Conservation (phyloP, 2,888 invertebrate genomes). For the Ormyrus nitidulus region DNA sequence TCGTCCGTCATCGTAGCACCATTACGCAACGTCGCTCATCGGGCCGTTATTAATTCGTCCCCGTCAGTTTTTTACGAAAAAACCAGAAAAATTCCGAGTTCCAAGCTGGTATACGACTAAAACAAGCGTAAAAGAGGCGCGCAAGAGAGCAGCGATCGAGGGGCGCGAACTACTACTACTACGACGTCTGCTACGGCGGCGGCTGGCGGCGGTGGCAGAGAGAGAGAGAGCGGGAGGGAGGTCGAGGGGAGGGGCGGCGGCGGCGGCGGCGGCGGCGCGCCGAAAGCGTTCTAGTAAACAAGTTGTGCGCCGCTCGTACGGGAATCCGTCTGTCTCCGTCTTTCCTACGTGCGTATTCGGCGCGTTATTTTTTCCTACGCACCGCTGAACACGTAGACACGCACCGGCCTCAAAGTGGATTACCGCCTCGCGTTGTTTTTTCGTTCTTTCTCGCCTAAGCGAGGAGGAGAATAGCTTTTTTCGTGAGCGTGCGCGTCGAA, state of each 20-base stretch:
- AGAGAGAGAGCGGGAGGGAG: conserved; percentile 41
- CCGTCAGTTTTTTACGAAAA: not conserved
- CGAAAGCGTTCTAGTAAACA: conserved; percentile 74
- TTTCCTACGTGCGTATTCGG: not conserved
- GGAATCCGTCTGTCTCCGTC: conserved; percentile 61
- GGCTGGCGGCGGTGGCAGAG: not conserved
- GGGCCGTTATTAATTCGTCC: no score
- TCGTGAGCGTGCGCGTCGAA: no score
- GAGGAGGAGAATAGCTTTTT: no score
- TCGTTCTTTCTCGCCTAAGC: no score
- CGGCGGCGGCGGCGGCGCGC: conserved; percentile 70
- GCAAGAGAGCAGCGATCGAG: conserved; percentile 16
- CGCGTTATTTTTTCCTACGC: no score
- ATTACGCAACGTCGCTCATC: no score
- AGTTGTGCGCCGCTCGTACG: conserved; percentile 69
- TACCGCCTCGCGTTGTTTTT: no score
- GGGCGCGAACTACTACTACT: conserved; percentile 23
- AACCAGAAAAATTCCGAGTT: not conserved
- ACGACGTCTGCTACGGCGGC: not conserved
- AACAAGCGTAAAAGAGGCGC: conserved; percentile 27
- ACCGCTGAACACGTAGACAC: no score
- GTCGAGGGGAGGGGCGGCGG: conserved; percentile 25
- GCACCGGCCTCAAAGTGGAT: no score
- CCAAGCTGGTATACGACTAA: not conserved
- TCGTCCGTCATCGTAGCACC: no score